Evolutionary conservation across 2,113 vertebrate genomes (phyloP).

Genomic region (Pituophis catenifer): DNA sequence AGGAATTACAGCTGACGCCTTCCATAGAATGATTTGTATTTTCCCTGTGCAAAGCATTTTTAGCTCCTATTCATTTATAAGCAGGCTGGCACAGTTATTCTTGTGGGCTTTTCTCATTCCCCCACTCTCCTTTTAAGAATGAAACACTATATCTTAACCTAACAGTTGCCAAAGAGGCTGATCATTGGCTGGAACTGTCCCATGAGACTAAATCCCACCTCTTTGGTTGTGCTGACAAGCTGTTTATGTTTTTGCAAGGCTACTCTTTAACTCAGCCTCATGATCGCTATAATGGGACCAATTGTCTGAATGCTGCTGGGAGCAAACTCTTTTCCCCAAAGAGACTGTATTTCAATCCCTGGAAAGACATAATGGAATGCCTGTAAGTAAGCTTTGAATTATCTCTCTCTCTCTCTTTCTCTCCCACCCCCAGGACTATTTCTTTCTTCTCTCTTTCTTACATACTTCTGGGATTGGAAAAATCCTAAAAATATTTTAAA

Average conservation of each 20-base stretch:
- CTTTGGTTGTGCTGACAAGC: conserved; percentile 71
- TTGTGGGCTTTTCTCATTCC: conserved; percentile 35
- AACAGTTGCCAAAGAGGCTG: conserved; percentile 56
- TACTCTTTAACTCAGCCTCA: conserved; percentile 65
- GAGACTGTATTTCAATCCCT: conserved; percentile 33
- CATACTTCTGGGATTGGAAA: conserved; percentile 21
- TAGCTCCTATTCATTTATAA: conserved; percentile 7
- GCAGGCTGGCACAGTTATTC: neutral
- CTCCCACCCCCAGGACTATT: neutral
- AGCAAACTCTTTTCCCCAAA: conserved; percentile 31
- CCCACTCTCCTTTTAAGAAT: conserved; percentile 47
- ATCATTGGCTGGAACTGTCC: conserved; percentile 70
- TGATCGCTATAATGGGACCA: conserved; percentile 59
- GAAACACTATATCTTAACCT: conserved; percentile 70
- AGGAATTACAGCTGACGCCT: neutral
- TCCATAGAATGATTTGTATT: conserved; percentile 4
- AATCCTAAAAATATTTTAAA: conserved; percentile 3
- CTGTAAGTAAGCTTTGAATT: conserved; percentile 62
- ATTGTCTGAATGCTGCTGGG: conserved; percentile 55
- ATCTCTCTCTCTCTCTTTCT: neutral
- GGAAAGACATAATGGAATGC: conserved; percentile 54
- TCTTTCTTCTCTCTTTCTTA: neutral
- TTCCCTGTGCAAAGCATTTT: neutral
- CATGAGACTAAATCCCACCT: conserved; percentile 61
- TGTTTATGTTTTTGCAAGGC: conserved; percentile 73